Evolutionary conservation across 2,797 vertebrate genomes (phyloP), one percentile per base, ranked within the genome.

Genomic region (Falco peregrinus): DNA sequence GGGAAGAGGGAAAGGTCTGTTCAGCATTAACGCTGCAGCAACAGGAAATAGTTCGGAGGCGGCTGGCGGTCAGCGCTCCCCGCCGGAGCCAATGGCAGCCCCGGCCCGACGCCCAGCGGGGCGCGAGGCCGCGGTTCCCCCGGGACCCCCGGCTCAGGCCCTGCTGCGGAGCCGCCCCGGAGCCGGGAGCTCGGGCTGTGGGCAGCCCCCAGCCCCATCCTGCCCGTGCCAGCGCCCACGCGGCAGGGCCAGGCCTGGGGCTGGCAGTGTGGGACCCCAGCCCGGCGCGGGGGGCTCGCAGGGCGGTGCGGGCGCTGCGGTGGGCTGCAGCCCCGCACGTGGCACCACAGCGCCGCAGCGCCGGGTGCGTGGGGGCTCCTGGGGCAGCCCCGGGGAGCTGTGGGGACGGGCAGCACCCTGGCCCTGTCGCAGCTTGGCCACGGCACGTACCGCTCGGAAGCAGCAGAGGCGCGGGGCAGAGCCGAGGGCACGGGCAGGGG

Each of bases 41-140:
- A 98, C 98, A 98, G 98, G 98, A 98, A 99, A 98, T 97, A 94
- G 95, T 97, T 97, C 48, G 74, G 85, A 95, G 93, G 94, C 96
- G 85, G 95, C 94, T 93, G 97, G 97, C 93, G 95, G 93, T 79
- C 86, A 94, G 94, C 90, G 93, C 94, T 95, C 94, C 82, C 83
- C 93, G 83, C 89, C 89, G 64, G 96, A 96, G 95, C 96, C 95
- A 96, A 93, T 95, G 37, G 37, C 37, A 37, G 41, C 41, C 41
- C 41, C 41, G 41, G 14, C 41, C 41, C 41, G 41, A 43, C 16
- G 41, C 41, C 41, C 67, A 85, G 86, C 37, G 84, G 87, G 77
- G 83, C 57, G 48, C 35, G 31, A 74, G 84, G 74, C 61, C 22
- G 64, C 67, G 93, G 70, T 16, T 96, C 96, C 95, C 95, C 83